A percentile compares a stretch with the other conserved stretches of the same genome.
phyloP scores from a whole-genome alignment of 2,888 invertebrate genomes.

The Mimumesa dahlbomi region DNA sequence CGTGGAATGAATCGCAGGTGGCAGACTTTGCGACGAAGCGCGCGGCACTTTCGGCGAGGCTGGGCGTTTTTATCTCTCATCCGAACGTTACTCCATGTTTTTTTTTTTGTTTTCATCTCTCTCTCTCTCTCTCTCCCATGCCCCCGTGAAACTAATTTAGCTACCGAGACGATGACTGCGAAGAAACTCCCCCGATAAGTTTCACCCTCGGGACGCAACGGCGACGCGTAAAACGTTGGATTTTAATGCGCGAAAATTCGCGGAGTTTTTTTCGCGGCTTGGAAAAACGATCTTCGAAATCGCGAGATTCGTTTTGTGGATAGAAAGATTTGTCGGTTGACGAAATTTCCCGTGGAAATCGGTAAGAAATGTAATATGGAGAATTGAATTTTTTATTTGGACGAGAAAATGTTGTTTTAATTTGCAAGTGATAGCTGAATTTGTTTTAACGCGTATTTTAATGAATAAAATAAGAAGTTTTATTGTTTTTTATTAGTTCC shows the following conservation, averaged over 20 bases:
- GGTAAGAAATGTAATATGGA: too few species aligned
- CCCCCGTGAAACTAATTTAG: slow-evolving; percentile 51
- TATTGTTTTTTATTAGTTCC: too few species aligned
- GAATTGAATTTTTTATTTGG: too few species aligned
- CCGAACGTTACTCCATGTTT: too few species aligned
- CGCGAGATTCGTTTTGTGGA: not conserved
- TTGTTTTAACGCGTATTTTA: too few species aligned
- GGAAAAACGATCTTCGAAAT: too few species aligned
- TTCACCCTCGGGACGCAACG: slow-evolving; percentile 23
- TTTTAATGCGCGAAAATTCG: slow-evolving; percentile 36
- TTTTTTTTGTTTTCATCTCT: too few species aligned
- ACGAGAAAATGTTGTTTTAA: too few species aligned
- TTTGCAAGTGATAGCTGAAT: too few species aligned
- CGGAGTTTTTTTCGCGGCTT: slow-evolving; percentile 39
- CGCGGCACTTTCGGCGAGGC: slow-evolving; percentile 30
- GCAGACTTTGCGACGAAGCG: slow-evolving; percentile 12
- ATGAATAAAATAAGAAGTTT: too few species aligned
- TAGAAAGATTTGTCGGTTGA: too few species aligned
- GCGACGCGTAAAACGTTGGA: slow-evolving; percentile 53
- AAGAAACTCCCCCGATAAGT: slow-evolving; percentile 37
- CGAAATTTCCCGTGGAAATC: too few species aligned
- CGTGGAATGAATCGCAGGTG: slow-evolving; percentile 58
- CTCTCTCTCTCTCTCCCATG: slow-evolving; percentile 6
- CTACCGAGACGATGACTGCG: slow-evolving; percentile 48
- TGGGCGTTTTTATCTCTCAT: slow-evolving; percentile 32